phyloP scores from a whole-genome alignment of 2,888 invertebrate genomes.

The Ophion slaviceki region DNA sequence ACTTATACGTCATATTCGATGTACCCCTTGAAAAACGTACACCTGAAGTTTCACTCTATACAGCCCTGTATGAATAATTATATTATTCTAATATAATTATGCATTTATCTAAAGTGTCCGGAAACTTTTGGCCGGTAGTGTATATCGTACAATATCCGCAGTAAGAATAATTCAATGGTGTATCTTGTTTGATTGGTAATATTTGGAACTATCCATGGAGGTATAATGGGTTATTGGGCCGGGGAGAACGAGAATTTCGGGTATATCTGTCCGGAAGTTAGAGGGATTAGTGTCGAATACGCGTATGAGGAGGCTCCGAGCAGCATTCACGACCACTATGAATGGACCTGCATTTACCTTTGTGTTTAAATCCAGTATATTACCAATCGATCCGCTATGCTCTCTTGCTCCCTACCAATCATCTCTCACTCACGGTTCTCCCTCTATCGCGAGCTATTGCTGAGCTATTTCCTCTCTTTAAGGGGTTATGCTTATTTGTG shows the following conservation, averaged over 20 bases:
- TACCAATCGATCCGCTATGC: conserved; percentile 39
- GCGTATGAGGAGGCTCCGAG: conserved; percentile 42
- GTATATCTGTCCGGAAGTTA: conserved; percentile 38
- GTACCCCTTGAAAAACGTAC: no score
- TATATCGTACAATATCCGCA: neutral
- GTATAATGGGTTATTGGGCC: conserved; percentile 42
- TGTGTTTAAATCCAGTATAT: conserved; percentile 68
- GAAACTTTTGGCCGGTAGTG: no score
- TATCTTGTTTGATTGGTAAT: conserved; percentile 25
- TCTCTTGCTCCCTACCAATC: no score
- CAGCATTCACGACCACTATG: conserved; percentile 49
- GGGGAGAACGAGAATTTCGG: conserved; percentile 43
- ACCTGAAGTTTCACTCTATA: no score
- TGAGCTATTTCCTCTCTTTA: no score
- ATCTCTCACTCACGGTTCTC: no score
- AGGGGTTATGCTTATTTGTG: no score
- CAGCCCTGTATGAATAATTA: neutral
- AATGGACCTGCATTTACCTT: conserved; percentile 58
- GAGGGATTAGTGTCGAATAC: conserved; percentile 56
- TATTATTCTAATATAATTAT: no score
- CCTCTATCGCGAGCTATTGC: no score
- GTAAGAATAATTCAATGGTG: conserved; percentile 43
- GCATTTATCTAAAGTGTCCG: no score
- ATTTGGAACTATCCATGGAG: conserved; percentile 27
- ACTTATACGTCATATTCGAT: no score